Evolutionary conservation across 2,113 vertebrate genomes (phyloP).

Genomic region (Lycocorax pyrrhopterus): DNA sequence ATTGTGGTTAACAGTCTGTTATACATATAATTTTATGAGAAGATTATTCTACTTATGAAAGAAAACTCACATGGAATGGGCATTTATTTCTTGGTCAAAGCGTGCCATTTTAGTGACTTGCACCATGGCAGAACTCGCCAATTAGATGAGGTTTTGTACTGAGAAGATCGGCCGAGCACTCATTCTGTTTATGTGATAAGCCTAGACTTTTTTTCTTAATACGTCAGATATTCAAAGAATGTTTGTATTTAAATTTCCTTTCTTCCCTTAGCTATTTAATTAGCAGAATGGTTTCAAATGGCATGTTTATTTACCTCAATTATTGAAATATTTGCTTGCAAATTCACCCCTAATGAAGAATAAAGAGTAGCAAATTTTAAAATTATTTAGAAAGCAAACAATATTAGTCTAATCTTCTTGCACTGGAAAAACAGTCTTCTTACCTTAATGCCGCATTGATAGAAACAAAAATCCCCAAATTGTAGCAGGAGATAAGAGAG

Average conservation of each 20-base stretch:
- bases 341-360: neutral
- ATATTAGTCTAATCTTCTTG: neutral
- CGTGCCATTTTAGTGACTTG: neutral
- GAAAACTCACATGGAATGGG: neutral
- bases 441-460: neutral
- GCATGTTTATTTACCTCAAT: neutral
- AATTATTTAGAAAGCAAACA: neutral
- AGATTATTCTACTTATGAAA: neutral
- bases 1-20: neutral
- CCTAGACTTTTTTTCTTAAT: neutral
- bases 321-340: neutral
- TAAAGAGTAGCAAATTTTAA: neutral
- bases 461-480: neutral
- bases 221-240: neutral
- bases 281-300: neutral
- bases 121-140: neutral
- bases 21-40: neutral
- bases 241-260: neutral
- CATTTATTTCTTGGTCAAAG: neutral
- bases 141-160: neutral
- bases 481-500: neutral
- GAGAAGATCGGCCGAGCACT: neutral
- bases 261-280: neutral
- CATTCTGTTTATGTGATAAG: neutral
- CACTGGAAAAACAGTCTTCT: neutral